phyloP scores from a whole-genome alignment of 2,113 vertebrate genomes.

The Lampris incognitus region DNA sequence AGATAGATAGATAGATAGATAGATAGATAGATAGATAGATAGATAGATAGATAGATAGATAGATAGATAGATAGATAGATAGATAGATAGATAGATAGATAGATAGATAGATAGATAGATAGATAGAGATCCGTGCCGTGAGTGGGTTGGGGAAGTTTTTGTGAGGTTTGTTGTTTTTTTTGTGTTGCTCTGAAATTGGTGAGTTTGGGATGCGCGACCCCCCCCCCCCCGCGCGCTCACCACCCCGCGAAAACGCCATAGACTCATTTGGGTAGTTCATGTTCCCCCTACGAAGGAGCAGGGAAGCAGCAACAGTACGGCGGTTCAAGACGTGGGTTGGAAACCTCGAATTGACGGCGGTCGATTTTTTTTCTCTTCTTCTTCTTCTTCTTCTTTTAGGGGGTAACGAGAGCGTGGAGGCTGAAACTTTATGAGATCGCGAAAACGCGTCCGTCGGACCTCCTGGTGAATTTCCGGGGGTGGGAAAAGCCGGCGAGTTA shows the following conservation, averaged over 20 bases:
- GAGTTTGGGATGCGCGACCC: conserved; percentile 40
- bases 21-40: no score
- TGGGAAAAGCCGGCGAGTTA: no score
- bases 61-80: no score
- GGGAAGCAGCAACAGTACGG: not conserved
- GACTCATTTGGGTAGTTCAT: conserved; percentile 33
- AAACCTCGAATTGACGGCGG: no score
- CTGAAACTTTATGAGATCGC: conserved; percentile 66
- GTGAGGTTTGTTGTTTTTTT: not conserved
- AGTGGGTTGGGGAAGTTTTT: not conserved
- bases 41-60: no score
- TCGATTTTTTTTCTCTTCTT: no score
- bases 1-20: no score
- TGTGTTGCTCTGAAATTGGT: conserved; percentile 3
- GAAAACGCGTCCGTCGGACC: no score
- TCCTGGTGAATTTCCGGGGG: no score
- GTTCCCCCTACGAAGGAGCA: conserved; percentile 11
- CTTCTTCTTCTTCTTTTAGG: no score
- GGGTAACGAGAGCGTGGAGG: conserved; percentile 11
- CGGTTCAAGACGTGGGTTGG: not conserved
- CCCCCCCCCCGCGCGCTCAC: no score
- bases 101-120: not conserved
- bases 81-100: no score
- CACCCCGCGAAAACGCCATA: conserved; percentile 25
- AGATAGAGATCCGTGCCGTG: not conserved